phyloP scores from a whole-genome alignment of 2,113 vertebrate species.

The Entomyzon cyanotis region DNA sequence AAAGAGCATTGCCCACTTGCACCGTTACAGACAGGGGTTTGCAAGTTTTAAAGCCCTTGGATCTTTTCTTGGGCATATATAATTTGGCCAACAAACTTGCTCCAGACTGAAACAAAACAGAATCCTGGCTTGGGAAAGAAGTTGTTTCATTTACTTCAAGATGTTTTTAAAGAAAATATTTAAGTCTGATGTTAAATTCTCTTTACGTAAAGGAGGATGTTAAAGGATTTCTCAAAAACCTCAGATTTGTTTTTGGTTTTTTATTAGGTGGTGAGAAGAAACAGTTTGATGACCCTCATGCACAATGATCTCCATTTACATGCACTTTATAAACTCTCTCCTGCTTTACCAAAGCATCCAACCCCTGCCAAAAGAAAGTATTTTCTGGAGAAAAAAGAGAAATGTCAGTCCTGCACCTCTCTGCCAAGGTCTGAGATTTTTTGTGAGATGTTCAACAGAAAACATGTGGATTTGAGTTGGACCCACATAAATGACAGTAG shows the following conservation, averaged over 20 bases:
- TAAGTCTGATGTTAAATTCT: constrained; percentile 48
- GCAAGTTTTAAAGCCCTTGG: neutral
- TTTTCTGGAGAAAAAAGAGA: neutral
- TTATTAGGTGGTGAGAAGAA: constrained; percentile 12
- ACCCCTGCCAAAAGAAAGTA: neutral
- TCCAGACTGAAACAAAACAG: neutral
- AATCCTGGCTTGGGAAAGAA: neutral
- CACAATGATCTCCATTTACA: constrained; percentile 1
- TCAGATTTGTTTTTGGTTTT: constrained; percentile 17
- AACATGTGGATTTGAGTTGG: neutral
- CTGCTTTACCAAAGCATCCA: neutral
- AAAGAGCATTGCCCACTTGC: constrained; percentile 34
- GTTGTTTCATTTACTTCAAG: constrained; percentile 1
- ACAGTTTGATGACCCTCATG: neutral
- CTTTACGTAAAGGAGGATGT: neutral
- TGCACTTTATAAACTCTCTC: constrained; percentile 4
- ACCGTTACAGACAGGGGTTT: neutral
- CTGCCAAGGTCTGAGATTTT: neutral
- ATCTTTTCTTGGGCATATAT: neutral
- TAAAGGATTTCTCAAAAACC: constrained; percentile 27
- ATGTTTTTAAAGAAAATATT: constrained; percentile 53
- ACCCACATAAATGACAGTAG: neutral
- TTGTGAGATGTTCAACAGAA: neutral
- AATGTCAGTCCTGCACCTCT: neutral
- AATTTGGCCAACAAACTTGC: constrained; percentile 25